These are phyloP conservation scores for Diadema setosum DNA, from an alignment of 35 echinoderm and acorn worm genomes.

Conservation along the genomic window DNA sequence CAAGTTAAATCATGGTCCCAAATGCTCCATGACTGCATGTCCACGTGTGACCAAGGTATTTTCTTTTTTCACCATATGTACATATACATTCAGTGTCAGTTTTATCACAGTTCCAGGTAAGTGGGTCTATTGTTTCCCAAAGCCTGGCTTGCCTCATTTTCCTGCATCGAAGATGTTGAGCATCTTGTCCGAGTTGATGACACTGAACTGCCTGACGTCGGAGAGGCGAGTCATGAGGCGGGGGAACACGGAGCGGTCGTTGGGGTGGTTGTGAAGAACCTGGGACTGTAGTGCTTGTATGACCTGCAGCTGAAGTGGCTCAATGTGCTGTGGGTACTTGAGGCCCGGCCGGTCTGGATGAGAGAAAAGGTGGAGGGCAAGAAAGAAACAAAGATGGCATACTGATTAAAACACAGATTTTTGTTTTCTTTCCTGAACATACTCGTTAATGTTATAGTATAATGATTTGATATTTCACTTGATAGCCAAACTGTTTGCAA, in stretches of 20 bases:
- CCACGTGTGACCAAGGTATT: no score
- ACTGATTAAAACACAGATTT: not conserved
- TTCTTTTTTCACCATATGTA: no score
- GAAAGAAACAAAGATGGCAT: not conserved
- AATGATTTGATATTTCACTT: no score
- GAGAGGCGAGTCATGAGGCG: constrained; percentile 84
- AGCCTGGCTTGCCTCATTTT: not conserved
- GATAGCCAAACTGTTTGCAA: no score
- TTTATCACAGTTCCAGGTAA: no score
- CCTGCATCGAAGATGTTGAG: constrained; percentile 54
- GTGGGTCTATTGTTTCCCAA: no score
- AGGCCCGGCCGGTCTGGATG: constrained; percentile 76
- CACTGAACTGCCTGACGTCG: constrained; percentile 89
- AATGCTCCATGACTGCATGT: no score
- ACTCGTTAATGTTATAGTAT: no score
- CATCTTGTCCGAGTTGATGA: constrained; percentile 96
- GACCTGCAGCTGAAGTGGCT: constrained; percentile 75
- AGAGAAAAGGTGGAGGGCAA: not conserved
- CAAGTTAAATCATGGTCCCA: no score
- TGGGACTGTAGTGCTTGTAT: constrained; percentile 88
- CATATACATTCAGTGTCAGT: no score
- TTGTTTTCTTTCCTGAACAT: no score
- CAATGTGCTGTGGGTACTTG: constrained; percentile 47
- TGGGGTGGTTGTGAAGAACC: constrained; percentile 78
- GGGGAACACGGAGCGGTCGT: constrained; percentile 83